Evolutionary conservation across 1,140 invertebrate genomes (phyloP).

Genomic region (Nylanderia fulva): DNA sequence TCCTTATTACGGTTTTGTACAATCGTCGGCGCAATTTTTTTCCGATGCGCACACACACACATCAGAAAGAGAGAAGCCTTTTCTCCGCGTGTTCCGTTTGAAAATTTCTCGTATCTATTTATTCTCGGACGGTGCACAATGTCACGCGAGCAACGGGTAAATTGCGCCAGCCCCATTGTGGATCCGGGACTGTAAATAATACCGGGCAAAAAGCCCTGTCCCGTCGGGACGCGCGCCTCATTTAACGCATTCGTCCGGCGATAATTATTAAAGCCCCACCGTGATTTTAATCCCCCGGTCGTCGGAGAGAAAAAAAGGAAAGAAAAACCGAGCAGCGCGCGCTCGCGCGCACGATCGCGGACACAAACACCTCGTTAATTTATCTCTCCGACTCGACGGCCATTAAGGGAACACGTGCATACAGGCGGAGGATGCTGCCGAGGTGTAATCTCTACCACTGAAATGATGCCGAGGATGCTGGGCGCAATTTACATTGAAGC

Average conservation of each 20-base stretch:
- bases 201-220: slow-evolving; percentile 52
- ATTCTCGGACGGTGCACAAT: slow-evolving; percentile 23
- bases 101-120: slow-evolving; percentile 26
- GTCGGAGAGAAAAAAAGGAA: neutral
- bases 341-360: slow-evolving; percentile 39
- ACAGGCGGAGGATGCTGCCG: neutral
- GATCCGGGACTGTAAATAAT: slow-evolving; percentile 63
- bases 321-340: neutral
- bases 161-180: slow-evolving; percentile 47
- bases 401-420: slow-evolving; percentile 50
- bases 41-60: neutral
- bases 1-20: no score
- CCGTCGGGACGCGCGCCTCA: slow-evolving; percentile 55
- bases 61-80: neutral
- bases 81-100: neutral
- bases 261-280: slow-evolving; percentile 69
- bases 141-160: slow-evolving; percentile 24
- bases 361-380: slow-evolving; percentile 75
- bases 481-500: slow-evolving; percentile 8
- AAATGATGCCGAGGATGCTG: neutral
- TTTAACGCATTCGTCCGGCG: slow-evolving; percentile 61
- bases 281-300: slow-evolving; percentile 64
- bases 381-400: slow-evolving; percentile 57
- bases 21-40: no score
- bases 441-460: slow-evolving; percentile 3